phyloP scores from a whole-genome alignment of 1,140 invertebrate species.

The Dryas iulia region DNA sequence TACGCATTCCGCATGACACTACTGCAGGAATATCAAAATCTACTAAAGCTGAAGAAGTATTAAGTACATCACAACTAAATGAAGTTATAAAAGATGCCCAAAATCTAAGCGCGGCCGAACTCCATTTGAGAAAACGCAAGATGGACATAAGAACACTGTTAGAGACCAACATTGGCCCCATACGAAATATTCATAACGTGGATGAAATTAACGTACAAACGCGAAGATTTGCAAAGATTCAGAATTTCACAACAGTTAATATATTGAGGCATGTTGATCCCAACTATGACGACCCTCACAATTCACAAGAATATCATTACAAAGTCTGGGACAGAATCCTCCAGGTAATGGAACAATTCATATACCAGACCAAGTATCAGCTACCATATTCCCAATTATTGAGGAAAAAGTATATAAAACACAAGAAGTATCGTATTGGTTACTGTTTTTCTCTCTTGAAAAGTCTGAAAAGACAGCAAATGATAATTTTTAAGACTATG shows the following conservation, averaged over 20 bases:
- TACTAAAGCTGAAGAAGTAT: constrained; percentile 4
- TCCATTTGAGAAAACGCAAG: constrained; percentile 23
- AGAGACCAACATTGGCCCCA: constrained; percentile 8
- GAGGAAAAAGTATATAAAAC: constrained; percentile 37
- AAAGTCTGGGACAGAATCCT: background rate
- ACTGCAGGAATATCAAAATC: constrained; percentile 6
- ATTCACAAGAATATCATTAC: background rate
- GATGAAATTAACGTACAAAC: constrained; percentile 33
- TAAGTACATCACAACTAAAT: background rate
- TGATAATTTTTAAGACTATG: constrained; percentile 31
- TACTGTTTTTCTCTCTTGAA: constrained; percentile 43
- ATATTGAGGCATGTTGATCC: constrained; percentile 25
- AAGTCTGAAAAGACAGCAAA: constrained; percentile 45
- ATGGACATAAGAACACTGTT: constrained; percentile 28
- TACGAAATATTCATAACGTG: constrained; percentile 29
- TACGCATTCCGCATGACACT: background rate
- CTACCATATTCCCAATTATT: constrained; percentile 39
- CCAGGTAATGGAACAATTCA: constrained; percentile 43
- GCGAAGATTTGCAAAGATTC: constrained; percentile 34
- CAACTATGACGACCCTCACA: background rate
- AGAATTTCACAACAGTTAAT: background rate
- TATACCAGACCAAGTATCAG: constrained; percentile 42
- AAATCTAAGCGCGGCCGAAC: constrained; percentile 25
- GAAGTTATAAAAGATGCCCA: constrained; percentile 4
- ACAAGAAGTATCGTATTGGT: constrained; percentile 38